Conservation (phyloP, 1,140 invertebrate genomes). For the Caenorhabditis brenneri region DNA sequence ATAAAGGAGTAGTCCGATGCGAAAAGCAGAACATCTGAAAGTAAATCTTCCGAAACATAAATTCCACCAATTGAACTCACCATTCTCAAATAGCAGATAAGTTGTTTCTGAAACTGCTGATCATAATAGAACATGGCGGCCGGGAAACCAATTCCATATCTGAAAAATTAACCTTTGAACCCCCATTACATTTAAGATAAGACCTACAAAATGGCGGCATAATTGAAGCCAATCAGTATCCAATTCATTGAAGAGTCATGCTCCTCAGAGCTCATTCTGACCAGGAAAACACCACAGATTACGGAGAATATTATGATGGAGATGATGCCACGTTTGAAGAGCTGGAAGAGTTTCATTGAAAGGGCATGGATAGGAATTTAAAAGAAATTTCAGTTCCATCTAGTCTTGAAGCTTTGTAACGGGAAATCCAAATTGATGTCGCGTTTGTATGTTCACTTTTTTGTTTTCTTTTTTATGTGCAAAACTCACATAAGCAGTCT, state of each 20-base stretch:
- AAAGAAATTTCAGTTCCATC: too few relatives aligned
- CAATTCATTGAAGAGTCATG: constrained; percentile 37
- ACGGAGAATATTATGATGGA: constrained; percentile 26
- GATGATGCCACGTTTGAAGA: constrained; percentile 41
- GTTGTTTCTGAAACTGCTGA: constrained; percentile 20
- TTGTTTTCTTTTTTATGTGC: neutral
- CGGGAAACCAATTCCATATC: constrained; percentile 44
- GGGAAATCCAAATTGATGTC: too few relatives aligned
- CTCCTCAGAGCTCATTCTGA: constrained; percentile 1
- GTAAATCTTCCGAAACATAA: too few relatives aligned
- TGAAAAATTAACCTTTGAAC: neutral
- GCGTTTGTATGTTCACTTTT: too few relatives aligned
- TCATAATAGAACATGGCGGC: constrained; percentile 46
- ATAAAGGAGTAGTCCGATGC: too few relatives aligned
- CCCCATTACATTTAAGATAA: neutral
- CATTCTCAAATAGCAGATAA: neutral
- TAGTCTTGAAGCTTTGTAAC: too few relatives aligned
- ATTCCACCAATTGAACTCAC: too few relatives aligned
- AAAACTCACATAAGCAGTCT: constrained; percentile 27
- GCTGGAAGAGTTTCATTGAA: constrained; percentile 9
- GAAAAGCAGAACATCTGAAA: too few relatives aligned
- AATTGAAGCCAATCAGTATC: constrained; percentile 48
- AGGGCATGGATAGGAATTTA: too few relatives aligned
- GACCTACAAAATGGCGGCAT: constrained; percentile 33
- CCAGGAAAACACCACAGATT: constrained; percentile 29